Conservation (phyloP, 2,797 vertebrate species). For the Tapera naevia region DNA sequence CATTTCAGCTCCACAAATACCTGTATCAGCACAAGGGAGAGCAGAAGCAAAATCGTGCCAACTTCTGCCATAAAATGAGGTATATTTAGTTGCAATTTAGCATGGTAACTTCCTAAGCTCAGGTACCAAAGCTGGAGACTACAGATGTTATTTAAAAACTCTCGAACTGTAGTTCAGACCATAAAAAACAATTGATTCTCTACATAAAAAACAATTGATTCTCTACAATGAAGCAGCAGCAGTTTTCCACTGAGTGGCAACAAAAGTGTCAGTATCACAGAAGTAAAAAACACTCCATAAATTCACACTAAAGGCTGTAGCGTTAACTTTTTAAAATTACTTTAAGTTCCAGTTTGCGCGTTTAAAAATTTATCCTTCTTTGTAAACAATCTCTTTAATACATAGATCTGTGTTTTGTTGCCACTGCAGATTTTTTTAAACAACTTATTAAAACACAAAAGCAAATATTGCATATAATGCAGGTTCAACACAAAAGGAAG, state of each 20-base stretch:
- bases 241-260: slow-evolving; percentile 22
- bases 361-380: neutral
- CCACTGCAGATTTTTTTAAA: neutral
- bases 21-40: neutral
- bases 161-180: neutral
- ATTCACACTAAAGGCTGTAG: neutral
- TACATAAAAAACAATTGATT: neutral
- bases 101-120: neutral
- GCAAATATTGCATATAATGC: neutral
- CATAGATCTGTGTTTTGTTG: neutral
- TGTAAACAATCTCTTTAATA: neutral
- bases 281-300: neutral
- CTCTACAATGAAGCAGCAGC: neutral
- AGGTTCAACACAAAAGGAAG: slow-evolving; percentile 31
- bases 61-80: neutral
- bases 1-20: neutral
- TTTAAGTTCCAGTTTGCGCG: neutral
- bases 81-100: neutral
- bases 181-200: neutral
- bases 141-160: neutral
- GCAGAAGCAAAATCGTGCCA: no score
- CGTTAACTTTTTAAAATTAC: neutral
- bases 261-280: neutral
- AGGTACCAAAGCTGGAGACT: neutral
- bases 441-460: slow-evolving; percentile 29